These are phyloP conservation scores for Tragopan temminckii DNA, from an alignment of 2,797 vertebrate genomes.

Conservation along the genomic window DNA sequence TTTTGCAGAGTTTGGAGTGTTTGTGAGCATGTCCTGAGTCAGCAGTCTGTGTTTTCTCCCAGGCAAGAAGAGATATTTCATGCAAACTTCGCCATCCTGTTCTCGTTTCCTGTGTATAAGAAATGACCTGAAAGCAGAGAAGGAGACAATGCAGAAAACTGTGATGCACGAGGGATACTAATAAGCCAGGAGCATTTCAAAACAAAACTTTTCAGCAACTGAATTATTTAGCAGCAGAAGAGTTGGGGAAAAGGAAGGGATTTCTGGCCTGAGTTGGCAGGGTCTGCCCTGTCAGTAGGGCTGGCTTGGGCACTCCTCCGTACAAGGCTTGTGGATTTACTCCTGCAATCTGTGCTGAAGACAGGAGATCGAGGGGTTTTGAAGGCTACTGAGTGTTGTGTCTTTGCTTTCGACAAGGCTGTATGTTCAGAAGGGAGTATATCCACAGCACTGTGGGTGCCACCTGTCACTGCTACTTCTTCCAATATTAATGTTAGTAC, in stretches of 20 bases:
- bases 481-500: not conserved
- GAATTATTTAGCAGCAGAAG: not conserved
- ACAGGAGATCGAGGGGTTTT: not conserved
- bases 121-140: not conserved
- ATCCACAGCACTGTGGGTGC: not conserved
- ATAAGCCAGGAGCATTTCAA: not conserved
- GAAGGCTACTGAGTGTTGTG: not conserved
- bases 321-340: not conserved
- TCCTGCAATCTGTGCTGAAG: not conserved
- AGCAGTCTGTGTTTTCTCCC: conserved; percentile 17
- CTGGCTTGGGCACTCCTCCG: not conserved
- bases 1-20: conserved; percentile 31
- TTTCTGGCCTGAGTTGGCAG: not conserved
- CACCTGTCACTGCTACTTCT: not conserved
- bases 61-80: conserved; percentile 44
- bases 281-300: not conserved
- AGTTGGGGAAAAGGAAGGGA: not conserved
- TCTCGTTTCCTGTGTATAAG: conserved; percentile 38
- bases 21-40: conserved; percentile 31
- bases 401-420: not conserved
- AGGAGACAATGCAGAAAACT: conserved; percentile 14
- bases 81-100: conserved; percentile 22
- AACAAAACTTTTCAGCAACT: not conserved
- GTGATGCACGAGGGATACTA: not conserved
- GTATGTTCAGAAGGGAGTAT: too few relatives aligned